These are phyloP conservation scores for Neomicropteryx cornuta DNA, from an alignment of 1,140 invertebrate genomes.

Conservation along the genomic window DNA sequence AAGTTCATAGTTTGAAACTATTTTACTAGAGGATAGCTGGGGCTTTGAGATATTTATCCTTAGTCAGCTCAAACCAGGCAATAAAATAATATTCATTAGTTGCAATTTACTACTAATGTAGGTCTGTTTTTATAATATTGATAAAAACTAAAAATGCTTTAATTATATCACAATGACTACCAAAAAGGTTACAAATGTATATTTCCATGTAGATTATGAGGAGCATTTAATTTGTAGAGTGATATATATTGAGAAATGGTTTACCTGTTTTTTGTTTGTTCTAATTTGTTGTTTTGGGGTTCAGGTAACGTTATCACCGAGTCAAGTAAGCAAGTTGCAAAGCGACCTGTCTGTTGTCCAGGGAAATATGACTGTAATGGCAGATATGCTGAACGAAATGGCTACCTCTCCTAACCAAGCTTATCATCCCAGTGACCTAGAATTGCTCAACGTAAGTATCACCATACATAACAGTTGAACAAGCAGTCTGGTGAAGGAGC, in stretches of 20 bases:
- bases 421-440: constrained; percentile 45
- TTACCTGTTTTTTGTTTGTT: background rate
- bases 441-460: constrained; percentile 41
- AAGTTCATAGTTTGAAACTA: no score
- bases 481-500: background rate
- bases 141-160: no score
- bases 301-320: constrained; percentile 52
- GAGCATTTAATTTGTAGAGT: no score
- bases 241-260: background rate
- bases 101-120: no score
- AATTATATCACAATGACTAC: no score
- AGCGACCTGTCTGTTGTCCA: constrained; percentile 89
- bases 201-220: no score
- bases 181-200: no score
- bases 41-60: no score
- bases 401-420: constrained; percentile 35
- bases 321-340: constrained; percentile 79
- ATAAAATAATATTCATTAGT: no score
- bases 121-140: no score
- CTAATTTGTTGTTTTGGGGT: constrained; percentile 1
- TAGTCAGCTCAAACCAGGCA: no score
- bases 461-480: background rate
- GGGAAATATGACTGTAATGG: constrained; percentile 86
- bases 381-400: constrained; percentile 89
- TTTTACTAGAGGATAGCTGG: no score